Evolutionary conservation across 2,888 invertebrate genomes (phyloP).

Genomic region (Drosophila merina): DNA sequence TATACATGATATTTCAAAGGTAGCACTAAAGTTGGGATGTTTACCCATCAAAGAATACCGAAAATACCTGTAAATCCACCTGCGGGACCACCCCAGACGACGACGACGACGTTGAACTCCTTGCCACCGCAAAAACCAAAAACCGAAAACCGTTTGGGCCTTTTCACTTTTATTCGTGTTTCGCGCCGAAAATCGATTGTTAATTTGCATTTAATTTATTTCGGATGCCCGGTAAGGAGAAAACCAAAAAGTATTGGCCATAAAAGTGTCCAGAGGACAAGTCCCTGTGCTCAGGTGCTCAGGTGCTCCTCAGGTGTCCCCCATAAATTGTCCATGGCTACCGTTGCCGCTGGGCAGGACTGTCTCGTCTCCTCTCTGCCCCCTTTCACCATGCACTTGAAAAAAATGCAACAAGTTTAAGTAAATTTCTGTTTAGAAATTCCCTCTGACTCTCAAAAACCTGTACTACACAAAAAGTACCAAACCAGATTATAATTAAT

Average conservation of each 20-base stretch:
- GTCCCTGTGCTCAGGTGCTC: constrained; percentile 41
- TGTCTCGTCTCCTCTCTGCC: neutral
- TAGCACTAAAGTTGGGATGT: neutral
- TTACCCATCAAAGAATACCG: neutral
- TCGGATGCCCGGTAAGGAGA: constrained; percentile 17
- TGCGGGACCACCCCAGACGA: constrained; percentile 13
- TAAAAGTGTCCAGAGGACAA: constrained; percentile 40
- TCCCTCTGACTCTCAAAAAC: no score
- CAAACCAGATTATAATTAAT: neutral
- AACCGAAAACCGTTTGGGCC: neutral
- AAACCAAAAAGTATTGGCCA: constrained; percentile 35
- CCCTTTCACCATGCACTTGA: no score
- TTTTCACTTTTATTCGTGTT: constrained; percentile 44
- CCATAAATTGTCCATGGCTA: constrained; percentile 60
- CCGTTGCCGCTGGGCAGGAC: constrained; percentile 57
- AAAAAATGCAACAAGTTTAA: neutral
- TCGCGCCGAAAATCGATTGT: constrained; percentile 45
- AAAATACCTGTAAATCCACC: neutral
- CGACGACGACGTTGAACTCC: constrained; percentile 25
- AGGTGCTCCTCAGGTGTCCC: constrained; percentile 3
- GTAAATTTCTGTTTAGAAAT: neutral
- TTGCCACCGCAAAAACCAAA: constrained; percentile 2
- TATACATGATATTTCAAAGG: constrained; percentile 1
- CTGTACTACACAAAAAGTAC: neutral
- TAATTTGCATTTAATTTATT: constrained; percentile 70